These are phyloP conservation scores for Rhopalosiphum maidis DNA, from an alignment of 1,140 invertebrate genomes.

Conservation along the genomic window DNA sequence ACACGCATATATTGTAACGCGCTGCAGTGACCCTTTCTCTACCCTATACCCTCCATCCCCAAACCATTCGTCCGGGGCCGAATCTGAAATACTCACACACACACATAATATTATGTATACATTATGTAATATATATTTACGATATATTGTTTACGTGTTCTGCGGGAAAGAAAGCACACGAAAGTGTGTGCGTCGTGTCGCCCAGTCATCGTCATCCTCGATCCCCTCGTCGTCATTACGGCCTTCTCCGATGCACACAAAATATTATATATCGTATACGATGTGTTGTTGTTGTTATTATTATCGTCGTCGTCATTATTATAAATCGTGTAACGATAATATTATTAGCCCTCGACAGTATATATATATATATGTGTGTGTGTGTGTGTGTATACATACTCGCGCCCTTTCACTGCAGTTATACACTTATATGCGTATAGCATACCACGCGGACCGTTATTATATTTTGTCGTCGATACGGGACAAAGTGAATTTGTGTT, in stretches of 20 bases:
- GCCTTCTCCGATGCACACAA: constrained; percentile 18
- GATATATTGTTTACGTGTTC: not conserved
- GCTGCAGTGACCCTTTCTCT: constrained; percentile 26
- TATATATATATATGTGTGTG: not conserved
- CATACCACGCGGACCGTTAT: constrained; percentile 8
- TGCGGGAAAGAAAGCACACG: not conserved
- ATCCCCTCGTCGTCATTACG: not conserved
- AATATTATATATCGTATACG: constrained; percentile 26
- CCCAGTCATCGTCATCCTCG: constrained; percentile 38
- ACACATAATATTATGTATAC: not conserved
- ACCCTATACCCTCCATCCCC: no score
- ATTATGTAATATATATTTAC: not conserved
- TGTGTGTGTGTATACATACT: not conserved
- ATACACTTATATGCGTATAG: not conserved
- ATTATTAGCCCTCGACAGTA: constrained; percentile 35
- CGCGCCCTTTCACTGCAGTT: not conserved
- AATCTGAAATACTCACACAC: not conserved
- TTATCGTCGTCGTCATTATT: constrained; percentile 28
- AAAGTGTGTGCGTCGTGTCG: not conserved
- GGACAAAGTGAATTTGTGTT: constrained; percentile 17
- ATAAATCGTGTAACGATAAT: constrained; percentile 57
- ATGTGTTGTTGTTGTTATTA: constrained; percentile 12
- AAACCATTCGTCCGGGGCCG: not conserved
- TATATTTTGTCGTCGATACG: constrained; percentile 19
- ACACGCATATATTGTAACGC: not conserved